Evolutionary conservation across 2,113 vertebrate genomes (phyloP).

Genomic region (Maccullochella peelii): DNA sequence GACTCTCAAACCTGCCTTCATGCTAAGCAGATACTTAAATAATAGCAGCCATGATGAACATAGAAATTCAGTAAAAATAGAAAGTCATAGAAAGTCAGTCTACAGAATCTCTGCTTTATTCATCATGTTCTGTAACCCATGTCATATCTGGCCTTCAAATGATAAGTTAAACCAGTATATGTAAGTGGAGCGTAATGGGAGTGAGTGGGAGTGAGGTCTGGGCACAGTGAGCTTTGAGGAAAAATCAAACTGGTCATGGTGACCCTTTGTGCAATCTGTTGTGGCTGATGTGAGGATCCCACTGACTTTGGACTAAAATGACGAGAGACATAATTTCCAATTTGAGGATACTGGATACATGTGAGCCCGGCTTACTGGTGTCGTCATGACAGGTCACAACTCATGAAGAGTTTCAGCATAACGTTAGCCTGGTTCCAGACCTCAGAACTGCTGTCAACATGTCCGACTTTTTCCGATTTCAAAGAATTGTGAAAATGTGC

Average conservation of each 20-base stretch:
- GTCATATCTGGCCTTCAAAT: conserved; percentile 24
- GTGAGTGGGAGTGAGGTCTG: conserved; percentile 28
- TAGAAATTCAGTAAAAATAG: too few relatives aligned
- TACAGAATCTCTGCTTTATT: not conserved
- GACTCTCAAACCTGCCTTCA: not conserved
- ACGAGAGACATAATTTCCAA: conserved; percentile 8
- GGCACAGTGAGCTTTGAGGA: conserved; percentile 25
- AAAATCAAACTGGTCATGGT: conserved; percentile 31
- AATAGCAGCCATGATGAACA: not conserved
- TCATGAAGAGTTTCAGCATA: not conserved
- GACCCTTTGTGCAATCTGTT: conserved; percentile 23
- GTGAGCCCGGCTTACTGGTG: not conserved
- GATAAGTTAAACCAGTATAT: conserved; percentile 36
- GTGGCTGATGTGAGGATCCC: conserved; percentile 7
- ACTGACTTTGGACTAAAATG: conserved; percentile 9
- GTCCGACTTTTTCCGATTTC: not conserved
- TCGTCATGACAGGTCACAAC: conserved; percentile 11
- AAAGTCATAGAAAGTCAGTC: not conserved
- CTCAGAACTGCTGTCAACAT: not conserved
- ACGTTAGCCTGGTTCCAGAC: not conserved
- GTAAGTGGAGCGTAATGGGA: conserved; percentile 43
- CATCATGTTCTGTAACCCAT: not conserved
- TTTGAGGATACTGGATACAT: not conserved
- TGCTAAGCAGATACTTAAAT: not conserved
- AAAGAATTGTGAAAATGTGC: not conserved